Base-by-base conservation (phyloP, 2,113 vertebrate genomes). In the Morphnarchus princeps region DNA sequence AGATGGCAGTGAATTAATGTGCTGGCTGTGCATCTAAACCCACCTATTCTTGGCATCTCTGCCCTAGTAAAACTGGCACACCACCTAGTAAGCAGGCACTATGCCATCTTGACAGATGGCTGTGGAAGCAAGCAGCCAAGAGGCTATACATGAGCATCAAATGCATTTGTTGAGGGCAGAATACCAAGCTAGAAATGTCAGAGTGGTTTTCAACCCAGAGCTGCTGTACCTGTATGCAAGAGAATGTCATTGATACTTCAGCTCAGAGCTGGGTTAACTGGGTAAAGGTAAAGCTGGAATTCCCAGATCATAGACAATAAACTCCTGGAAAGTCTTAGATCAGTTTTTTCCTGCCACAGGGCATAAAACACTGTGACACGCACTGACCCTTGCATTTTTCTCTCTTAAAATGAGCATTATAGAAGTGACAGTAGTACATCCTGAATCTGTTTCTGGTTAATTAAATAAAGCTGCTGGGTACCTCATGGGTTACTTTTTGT, bases 61-160 rank as follows among this genome's bases (percentile, higher is more conserved):
- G 73, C 70, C 55, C 67, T 10, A 62, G 65, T 45, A 61, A 70
- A 95, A n/a, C 94, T 97, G 96, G 96, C 96, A 87, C 36, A 15
- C 61, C 73, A 70, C 63, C 69, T 34, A 28, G 42, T 10, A n/a
- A 34, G 21, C 83, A 84, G 96, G 97, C 90, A 49, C 13, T 3
- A 8, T 73, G 95, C 94, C 95, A 95, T 71, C 18, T 59, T 21
- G 55, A 80, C 97, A 97, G 97, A 97, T 97, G 96, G 97, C 95
- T 72, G 47, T 36, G 82, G 83, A 52, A 95, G 87, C n/a, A 31
- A 77, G 93, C 73, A 85, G 97, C 95, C 96, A 95, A 65, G 67
- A 90, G 78, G 96, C 85, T 81, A 49, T 50, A 43, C 67, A 31
- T 42, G 92, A 95, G 93, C 93, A 95, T 96, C 92, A 76, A 62